These are phyloP conservation scores for Camponotus floridanus DNA, from an alignment of 1,140 invertebrate species.

Conservation along the genomic window DNA sequence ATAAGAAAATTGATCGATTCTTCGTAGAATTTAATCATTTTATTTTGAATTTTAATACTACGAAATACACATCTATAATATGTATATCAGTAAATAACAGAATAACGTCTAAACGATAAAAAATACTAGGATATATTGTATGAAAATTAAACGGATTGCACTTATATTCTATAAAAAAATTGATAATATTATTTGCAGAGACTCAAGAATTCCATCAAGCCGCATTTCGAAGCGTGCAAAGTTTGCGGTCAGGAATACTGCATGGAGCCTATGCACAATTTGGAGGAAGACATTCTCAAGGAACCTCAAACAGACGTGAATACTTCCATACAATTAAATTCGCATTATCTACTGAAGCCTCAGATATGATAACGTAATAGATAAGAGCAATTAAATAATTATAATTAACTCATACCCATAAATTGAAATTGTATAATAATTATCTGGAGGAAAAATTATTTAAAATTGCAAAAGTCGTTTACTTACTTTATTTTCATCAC, in stretches of 20 bases:
- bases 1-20: too few relatives aligned
- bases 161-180: background rate
- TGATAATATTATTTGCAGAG: constrained; percentile 83
- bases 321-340: constrained; percentile 75
- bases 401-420: background rate
- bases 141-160: background rate
- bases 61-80: background rate
- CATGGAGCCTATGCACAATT: constrained; percentile 78
- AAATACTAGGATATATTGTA: too few relatives aligned
- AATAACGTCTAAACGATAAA: too few relatives aligned
- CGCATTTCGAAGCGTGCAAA: constrained; percentile 88
- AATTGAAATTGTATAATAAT: background rate
- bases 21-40: background rate
- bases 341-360: constrained; percentile 55
- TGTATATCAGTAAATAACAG: too few relatives aligned
- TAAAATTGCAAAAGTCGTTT: background rate
- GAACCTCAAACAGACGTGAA: constrained; percentile 78
- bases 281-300: constrained; percentile 79
- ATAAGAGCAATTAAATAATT: background rate
- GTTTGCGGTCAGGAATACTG: constrained; percentile 86
- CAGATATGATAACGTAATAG: constrained; percentile 43
- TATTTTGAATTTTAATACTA: background rate
- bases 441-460: background rate
- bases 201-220: constrained; percentile 86
- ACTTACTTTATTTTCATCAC: background rate